Evolutionary conservation across 2,888 invertebrate species (phyloP), one percentile per base, ranked within the genome.

Genomic region (Criorhina ranunculi): DNA sequence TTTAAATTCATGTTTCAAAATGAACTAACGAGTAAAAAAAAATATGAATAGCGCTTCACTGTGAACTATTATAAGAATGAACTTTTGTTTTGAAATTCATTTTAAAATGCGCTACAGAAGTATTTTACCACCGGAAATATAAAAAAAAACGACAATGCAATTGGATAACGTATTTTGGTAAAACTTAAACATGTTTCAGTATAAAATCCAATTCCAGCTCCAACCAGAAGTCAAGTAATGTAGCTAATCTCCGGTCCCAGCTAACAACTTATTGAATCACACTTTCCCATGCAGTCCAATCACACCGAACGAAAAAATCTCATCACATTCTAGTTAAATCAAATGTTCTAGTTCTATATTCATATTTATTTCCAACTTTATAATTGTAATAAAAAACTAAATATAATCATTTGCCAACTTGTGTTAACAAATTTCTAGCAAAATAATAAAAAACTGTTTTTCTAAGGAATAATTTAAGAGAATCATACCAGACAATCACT

Each of bases 401-500:
- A n/a, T n/a, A n/a, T n/a, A 24, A 33, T 12, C 15, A 53, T 33
- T 53, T 33, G 15, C 1, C 15, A 53, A 33, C 9, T 9, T 1
- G 12, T 8, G 9, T 15, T 3, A 53, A 46, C 12, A 15, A 29
- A 37, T 9, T 40, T 4, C 29, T 42, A 57, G 33, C 44, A 29
- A 29, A 33, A 19, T 2, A 17, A 55, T 9, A 62, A 12, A 62
- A n/a, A 8, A 73, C 9, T n/a, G n/a, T n/a, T 35, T 55, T 15
- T 35, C 3, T 37, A 51, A 35, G 29, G 35, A 19, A 29, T 29
- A 44, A n/a, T 44, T 55, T 40, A 49, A 49, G 37, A 33, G 33
- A 67, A 29, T 40, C 17, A 19, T 49, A 31, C 37, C 40, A 59
- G 67, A 76, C 59, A 70, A 59, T 9, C 42, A 46, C 29, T 15